phyloP scores from a whole-genome alignment of 1,140 invertebrate species.

The Cepaea nemoralis region DNA sequence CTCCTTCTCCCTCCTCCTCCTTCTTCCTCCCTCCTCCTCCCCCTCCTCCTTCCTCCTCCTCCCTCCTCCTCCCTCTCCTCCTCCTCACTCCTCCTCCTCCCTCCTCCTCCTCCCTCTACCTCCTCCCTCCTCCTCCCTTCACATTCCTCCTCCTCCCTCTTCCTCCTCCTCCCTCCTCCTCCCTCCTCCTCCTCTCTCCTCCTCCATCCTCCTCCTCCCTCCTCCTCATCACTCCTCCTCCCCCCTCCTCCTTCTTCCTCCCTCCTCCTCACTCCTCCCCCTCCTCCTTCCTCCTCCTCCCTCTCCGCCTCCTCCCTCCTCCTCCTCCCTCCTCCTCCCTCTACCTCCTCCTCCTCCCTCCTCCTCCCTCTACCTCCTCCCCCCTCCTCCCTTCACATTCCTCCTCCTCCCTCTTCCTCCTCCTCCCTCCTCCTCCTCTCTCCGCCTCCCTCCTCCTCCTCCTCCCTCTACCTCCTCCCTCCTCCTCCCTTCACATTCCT shows the following conservation, averaged over 20 bases:
- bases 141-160: background rate
- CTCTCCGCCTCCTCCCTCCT: no score
- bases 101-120: no score
- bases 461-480: background rate
- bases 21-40: background rate
- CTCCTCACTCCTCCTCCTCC: no score
- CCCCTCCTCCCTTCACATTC: no score
- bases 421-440: background rate
- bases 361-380: slow-evolving; percentile 10
- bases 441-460: no score
- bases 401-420: background rate
- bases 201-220: no score
- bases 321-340: slow-evolving; percentile 11
- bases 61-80: no score
- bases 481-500: no score
- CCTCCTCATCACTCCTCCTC: background rate
- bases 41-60: slow-evolving; percentile 6
- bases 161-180: background rate
- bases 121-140: no score
- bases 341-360: background rate
- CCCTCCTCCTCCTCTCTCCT: no score
- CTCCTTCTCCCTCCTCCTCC: background rate
- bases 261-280: no score
- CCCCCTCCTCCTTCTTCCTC: background rate
- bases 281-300: no score